Evolutionary conservation across 2,888 invertebrate species (phyloP).

Genomic region (Nowickia ferox): DNA sequence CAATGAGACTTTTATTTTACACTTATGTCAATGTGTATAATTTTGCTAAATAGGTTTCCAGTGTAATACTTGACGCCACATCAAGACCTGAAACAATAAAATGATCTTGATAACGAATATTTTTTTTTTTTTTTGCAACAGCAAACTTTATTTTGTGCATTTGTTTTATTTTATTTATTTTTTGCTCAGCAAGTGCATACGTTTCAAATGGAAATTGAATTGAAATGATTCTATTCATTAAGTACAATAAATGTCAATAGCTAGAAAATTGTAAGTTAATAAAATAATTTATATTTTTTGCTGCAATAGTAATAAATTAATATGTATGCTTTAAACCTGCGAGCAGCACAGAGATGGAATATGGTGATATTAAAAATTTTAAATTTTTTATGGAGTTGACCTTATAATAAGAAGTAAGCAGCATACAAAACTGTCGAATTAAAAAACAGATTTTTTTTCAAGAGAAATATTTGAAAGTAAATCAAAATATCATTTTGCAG

Average conservation of each 20-base stretch:
- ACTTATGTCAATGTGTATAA: neutral
- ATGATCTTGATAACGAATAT: slow-evolving; percentile 56
- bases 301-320: slow-evolving; percentile 18
- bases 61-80: slow-evolving; percentile 63
- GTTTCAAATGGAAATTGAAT: slow-evolving; percentile 47
- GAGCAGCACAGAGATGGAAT: slow-evolving; percentile 21
- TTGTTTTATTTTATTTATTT: neutral
- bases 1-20: neutral
- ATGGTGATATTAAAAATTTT: neutral
- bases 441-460: no score
- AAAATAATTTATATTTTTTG: slow-evolving; percentile 48
- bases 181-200: slow-evolving; percentile 43
- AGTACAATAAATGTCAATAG: slow-evolving; percentile 66
- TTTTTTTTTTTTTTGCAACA: slow-evolving; percentile 16
- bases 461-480: no score
- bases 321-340: neutral
- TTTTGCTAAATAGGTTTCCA: slow-evolving; percentile 60
- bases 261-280: slow-evolving; percentile 56
- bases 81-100: slow-evolving; percentile 57
- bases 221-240: slow-evolving; percentile 59
- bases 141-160: neutral
- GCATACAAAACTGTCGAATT: neutral
- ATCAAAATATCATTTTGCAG: no score
- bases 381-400: neutral
- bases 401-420: neutral